These are phyloP conservation scores for Tricholauxania praeusta DNA, from an alignment of 2,888 invertebrate genomes.

Conservation along the genomic window DNA sequence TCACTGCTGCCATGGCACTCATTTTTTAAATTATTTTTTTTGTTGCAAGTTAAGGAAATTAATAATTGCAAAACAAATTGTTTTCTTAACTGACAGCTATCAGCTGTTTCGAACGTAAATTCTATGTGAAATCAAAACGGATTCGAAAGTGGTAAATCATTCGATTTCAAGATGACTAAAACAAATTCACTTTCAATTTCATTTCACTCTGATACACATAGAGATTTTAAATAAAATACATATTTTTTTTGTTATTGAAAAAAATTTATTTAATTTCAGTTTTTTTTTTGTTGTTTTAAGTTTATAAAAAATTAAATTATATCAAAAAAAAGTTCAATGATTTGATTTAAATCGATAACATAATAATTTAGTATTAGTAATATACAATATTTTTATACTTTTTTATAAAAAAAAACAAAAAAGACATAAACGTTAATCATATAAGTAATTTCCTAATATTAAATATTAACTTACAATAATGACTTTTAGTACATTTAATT, in stretches of 20 bases:
- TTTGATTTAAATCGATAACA: conserved; percentile 51
- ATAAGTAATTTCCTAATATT: conserved; percentile 44
- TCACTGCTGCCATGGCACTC: too few species aligned
- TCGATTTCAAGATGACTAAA: too few species aligned
- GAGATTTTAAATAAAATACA: too few species aligned
- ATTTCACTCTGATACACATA: too few species aligned
- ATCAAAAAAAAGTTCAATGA: conserved; percentile 35
- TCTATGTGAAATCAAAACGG: too few species aligned
- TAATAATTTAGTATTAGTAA: conserved; percentile 67
- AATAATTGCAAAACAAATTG: too few species aligned
- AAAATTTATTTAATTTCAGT: conserved; percentile 29
- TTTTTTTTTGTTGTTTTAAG: conserved; percentile 29
- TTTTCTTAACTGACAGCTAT: too few species aligned
- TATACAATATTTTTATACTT: conserved; percentile 62
- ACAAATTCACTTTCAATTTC: too few species aligned
- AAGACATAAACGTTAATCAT: conserved; percentile 55
- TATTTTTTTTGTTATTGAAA: conserved; percentile 25
- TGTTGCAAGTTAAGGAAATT: too few species aligned
- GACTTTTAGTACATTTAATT: conserved; percentile 64
- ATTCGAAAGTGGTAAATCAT: too few species aligned
- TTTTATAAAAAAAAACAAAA: conserved; percentile 54
- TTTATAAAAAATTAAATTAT: conserved; percentile 37
- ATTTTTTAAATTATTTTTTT: too few species aligned
- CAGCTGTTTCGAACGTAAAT: too few species aligned
- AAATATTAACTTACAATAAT: conserved; percentile 63